These are phyloP conservation scores for Microctonus hyperodae DNA, from an alignment of 2,888 invertebrate genomes.

Conservation along the genomic window DNA sequence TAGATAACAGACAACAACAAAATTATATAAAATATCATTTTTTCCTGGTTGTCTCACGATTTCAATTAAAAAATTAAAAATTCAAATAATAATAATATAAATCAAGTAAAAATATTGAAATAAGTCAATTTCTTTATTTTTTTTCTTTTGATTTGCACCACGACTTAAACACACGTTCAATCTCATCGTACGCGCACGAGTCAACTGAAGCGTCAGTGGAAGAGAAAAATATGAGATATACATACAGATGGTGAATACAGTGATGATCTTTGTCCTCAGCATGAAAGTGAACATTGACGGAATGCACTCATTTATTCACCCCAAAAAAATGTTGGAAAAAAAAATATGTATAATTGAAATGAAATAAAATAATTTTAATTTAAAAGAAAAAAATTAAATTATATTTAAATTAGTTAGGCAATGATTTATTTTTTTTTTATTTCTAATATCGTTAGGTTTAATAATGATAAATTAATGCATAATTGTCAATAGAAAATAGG, in stretches of 20 bases:
- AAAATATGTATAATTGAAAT: background rate
- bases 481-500: too few species aligned
- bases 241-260: slow-evolving; percentile 22
- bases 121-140: too few species aligned
- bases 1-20: background rate
- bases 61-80: background rate
- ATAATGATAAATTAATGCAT: background rate
- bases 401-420: background rate
- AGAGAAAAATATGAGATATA: background rate
- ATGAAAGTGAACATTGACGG: background rate
- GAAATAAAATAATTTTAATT: background rate
- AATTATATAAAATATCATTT: background rate
- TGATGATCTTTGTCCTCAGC: slow-evolving; percentile 19
- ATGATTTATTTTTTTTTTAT: background rate
- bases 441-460: background rate
- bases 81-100: too few species aligned
- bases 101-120: too few species aligned
- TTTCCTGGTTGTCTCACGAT: background rate
- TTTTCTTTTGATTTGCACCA: background rate
- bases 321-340: background rate
- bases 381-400: background rate
- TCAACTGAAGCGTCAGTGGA: background rate
- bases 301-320: background rate
- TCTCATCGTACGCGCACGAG: background rate
- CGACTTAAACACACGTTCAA: background rate